Conservation (phyloP, 2,113 vertebrate species). For the Scortum barcoo region DNA sequence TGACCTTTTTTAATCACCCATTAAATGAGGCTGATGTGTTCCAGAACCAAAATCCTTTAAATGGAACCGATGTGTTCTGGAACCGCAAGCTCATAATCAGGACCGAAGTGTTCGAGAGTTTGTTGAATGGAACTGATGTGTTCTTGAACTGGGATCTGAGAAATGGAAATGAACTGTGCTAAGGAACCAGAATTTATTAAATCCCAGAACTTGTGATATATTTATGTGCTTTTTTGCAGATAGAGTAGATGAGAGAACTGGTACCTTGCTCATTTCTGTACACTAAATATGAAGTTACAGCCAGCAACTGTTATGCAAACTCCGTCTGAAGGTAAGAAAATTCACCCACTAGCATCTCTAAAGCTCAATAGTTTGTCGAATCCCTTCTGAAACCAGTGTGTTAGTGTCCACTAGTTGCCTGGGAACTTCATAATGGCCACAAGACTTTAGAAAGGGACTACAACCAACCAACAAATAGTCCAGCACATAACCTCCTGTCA, state of each 20-base stretch:
- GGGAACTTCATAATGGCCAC: not conserved
- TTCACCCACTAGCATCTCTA: not conserved
- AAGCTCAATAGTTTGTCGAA: not conserved
- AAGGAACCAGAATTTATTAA: not conserved
- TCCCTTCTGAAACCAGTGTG: not conserved
- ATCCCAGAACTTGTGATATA: not conserved
- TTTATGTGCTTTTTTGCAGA: not conserved
- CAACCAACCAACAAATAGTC: not conserved
- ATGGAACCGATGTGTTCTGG: constrained; percentile 14
- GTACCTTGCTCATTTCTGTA: not conserved
- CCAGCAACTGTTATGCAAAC: not conserved
- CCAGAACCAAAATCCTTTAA: constrained; percentile 10
- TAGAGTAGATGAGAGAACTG: not conserved
- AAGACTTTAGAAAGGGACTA: not conserved
- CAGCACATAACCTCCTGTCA: not conserved
- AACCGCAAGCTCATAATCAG: constrained; percentile 11
- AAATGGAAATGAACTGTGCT: not conserved
- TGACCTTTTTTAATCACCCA: constrained; percentile 52
- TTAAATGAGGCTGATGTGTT: constrained; percentile 44
- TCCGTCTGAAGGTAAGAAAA: not conserved
- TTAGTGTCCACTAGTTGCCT: not conserved
- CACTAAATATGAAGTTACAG: not conserved
- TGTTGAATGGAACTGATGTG: not conserved
- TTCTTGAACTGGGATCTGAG: not conserved
- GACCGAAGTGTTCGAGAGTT: constrained; percentile 2